These are phyloP conservation scores for Dromaius novaehollandiae DNA, from an alignment of 2,113 vertebrate genomes.

Conservation along the genomic window DNA sequence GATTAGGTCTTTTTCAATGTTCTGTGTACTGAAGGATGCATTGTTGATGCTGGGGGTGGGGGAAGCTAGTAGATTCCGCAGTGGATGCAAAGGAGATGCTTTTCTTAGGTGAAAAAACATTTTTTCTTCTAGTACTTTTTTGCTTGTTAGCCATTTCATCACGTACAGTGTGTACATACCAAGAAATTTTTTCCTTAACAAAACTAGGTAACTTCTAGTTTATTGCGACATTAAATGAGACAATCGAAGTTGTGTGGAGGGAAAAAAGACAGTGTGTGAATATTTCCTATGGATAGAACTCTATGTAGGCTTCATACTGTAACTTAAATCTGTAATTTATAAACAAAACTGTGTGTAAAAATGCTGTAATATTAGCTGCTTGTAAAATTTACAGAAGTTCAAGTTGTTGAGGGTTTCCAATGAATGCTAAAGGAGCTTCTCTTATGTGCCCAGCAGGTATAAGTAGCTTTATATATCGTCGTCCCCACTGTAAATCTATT, in stretches of 20 bases:
- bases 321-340: slow-evolving; percentile 79
- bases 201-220: slow-evolving; percentile 22
- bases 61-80: slow-evolving; percentile 1
- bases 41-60: neutral
- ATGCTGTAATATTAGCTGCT: slow-evolving; percentile 90
- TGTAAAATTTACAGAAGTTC: slow-evolving; percentile 84
- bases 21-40: neutral
- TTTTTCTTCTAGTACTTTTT: slow-evolving; percentile 37
- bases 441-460: slow-evolving; percentile 82
- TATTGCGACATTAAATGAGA: slow-evolving; percentile 53
- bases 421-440: slow-evolving; percentile 84
- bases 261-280: slow-evolving; percentile 69
- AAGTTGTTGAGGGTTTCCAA: slow-evolving; percentile 78
- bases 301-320: slow-evolving; percentile 73
- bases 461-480: slow-evolving; percentile 85
- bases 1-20: slow-evolving; percentile 4
- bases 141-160: slow-evolving; percentile 16
- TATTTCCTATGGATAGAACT: slow-evolving; percentile 78
- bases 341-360: slow-evolving; percentile 78
- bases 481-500: slow-evolving; percentile 86
- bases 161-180: slow-evolving; percentile 26
- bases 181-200: slow-evolving; percentile 21
- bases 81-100: neutral
- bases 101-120: neutral
- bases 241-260: slow-evolving; percentile 61